Conservation (phyloP, 2,797 vertebrate genomes). For the Iguana delicatissima region DNA sequence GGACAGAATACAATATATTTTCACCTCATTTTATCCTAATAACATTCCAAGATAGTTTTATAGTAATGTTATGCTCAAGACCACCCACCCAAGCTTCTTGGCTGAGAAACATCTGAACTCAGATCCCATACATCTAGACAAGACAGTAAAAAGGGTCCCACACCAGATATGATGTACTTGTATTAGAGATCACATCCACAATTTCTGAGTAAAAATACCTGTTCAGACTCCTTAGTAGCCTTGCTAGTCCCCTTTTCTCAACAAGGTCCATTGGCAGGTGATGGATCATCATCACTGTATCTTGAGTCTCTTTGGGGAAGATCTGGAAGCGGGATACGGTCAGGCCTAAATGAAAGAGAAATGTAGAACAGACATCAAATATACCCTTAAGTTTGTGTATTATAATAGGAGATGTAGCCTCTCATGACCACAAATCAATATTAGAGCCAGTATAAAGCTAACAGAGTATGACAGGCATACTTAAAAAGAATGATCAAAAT, state of each 20-base stretch:
- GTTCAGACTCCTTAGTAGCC: constrained; percentile 19
- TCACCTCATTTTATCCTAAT: not conserved
- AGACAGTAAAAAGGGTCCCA: not conserved
- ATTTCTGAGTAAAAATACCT: constrained; percentile 12
- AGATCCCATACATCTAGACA: not conserved
- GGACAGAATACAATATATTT: not conserved
- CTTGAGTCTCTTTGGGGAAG: constrained; percentile 44
- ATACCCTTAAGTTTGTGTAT: not conserved
- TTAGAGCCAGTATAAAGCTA: not conserved
- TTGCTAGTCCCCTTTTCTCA: constrained; percentile 33
- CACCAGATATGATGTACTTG: not conserved
- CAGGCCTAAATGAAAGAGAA: constrained; percentile 54
- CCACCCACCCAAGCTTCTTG: not conserved
- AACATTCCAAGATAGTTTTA: not conserved
- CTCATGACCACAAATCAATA: not conserved
- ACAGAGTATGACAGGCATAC: not conserved
- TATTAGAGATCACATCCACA: not conserved
- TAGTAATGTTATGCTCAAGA: not conserved
- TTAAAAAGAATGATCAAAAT: not conserved
- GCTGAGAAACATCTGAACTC: not conserved
- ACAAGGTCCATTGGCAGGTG: constrained; percentile 37
- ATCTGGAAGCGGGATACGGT: constrained; percentile 43
- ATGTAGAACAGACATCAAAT: constrained; percentile 22
- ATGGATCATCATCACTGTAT: constrained; percentile 31
- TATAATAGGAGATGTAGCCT: too few relatives aligned